Percentiles rank a stretch among this genome's conserved stretches.
These are phyloP conservation scores for Sprattus sprattus DNA, from an alignment of 2,113 vertebrate species.

Conservation along the genomic window DNA sequence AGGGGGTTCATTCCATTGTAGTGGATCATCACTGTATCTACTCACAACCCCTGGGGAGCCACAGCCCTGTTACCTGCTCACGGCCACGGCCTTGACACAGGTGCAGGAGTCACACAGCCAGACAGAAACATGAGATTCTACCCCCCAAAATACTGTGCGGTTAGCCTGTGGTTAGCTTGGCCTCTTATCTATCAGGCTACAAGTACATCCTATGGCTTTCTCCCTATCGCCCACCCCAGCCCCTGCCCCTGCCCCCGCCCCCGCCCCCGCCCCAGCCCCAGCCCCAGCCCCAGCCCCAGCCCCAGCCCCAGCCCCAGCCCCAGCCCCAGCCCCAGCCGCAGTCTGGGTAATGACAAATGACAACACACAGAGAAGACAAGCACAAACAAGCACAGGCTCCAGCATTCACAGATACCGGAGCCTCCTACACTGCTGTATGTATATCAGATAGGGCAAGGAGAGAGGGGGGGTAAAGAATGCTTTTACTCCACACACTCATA, in stretches of 20 bases:
- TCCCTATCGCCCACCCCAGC: not conserved
- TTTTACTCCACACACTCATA: not conserved
- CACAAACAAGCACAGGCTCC: not conserved
- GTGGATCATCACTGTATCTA: not conserved
- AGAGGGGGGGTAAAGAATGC: not conserved
- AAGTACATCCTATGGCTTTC: not conserved
- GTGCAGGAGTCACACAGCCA: not conserved
- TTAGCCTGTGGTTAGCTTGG: too few relatives aligned
- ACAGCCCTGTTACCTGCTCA: not conserved
- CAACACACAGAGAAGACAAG: not conserved
- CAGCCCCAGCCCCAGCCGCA: too few relatives aligned
- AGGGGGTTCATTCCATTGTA: not conserved
- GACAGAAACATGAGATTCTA: not conserved
- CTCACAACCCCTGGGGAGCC: not conserved
- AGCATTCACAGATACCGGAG: not conserved
- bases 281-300: too few relatives aligned
- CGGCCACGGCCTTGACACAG: not conserved
- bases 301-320: too few relatives aligned
- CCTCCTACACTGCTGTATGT: not conserved
- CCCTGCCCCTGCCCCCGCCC: too few relatives aligned
- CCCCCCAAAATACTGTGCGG: too few relatives aligned
- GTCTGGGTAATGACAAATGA: too few relatives aligned
- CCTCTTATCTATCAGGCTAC: too few relatives aligned
- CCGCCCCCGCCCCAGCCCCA: too few relatives aligned
- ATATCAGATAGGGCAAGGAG: not conserved